Conservation (phyloP, 2,888 invertebrate species). For the Tetragonula carbonaria region DNA sequence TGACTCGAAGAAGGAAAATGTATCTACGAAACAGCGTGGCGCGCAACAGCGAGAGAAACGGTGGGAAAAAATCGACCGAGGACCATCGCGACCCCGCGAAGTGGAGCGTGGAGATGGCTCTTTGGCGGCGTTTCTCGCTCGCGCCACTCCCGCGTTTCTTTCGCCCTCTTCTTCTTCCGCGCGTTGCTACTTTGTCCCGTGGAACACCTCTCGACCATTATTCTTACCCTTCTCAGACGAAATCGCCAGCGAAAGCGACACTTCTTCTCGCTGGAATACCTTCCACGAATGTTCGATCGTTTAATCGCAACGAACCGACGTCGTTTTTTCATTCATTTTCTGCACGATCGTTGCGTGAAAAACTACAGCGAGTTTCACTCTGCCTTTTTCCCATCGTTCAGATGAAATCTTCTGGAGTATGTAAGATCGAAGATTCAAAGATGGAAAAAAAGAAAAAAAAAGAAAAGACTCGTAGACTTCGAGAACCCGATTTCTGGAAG, state of each 20-base stretch:
- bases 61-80: slow-evolving; percentile 53
- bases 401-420: no score
- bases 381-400: no score
- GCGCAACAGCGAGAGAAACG: slow-evolving; percentile 20
- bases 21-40: background rate
- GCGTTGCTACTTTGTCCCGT: slow-evolving; percentile 20
- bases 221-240: slow-evolving; percentile 9
- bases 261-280: slow-evolving; percentile 9
- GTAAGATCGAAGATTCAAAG: no score
- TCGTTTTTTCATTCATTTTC: no score
- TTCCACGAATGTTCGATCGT: background rate
- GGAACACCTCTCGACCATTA: slow-evolving; percentile 31
- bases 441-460: no score
- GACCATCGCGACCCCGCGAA: slow-evolving; percentile 38
- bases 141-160: slow-evolving; percentile 12
- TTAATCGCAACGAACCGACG: background rate
- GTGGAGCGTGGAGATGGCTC: slow-evolving; percentile 52
- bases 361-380: no score
- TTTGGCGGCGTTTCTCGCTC: slow-evolving; percentile 48
- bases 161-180: slow-evolving; percentile 26
- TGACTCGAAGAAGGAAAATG: no score
- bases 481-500: no score
- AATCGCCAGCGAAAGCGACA: slow-evolving; percentile 23
- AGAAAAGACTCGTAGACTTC: no score
- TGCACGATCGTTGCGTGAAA: background rate